Conservation (phyloP, 2,797 vertebrate species). For the Protosalanx chinensis region DNA sequence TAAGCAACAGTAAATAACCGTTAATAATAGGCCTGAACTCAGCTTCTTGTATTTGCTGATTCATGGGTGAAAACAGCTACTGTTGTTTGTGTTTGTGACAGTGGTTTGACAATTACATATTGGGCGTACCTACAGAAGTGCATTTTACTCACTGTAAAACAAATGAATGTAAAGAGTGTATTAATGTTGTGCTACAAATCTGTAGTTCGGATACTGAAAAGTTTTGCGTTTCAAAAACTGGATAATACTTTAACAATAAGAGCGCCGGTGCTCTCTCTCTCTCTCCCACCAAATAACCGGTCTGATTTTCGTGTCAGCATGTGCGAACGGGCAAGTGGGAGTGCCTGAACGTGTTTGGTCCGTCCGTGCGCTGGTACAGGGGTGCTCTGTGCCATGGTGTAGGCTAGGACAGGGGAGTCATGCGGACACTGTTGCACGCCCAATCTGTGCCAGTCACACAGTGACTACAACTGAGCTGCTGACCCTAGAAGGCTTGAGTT, state of each 20-base stretch:
- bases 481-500: conserved; percentile 70
- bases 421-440: conserved; percentile 67
- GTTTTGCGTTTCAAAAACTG: conserved; percentile 14
- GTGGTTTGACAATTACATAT: conserved; percentile 50
- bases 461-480: conserved; percentile 75
- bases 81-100: conserved; percentile 47
- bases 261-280: conserved; percentile 12
- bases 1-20: conserved; percentile 43
- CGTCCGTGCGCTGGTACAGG: conserved; percentile 66
- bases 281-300: conserved; percentile 37
- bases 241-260: conserved; percentile 21
- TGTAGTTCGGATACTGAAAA: conserved; percentile 24
- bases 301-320: conserved; percentile 54
- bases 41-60: conserved; percentile 39
- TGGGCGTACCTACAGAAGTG: conserved; percentile 36
- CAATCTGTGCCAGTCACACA: conserved; percentile 80
- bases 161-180: no score
- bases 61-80: conserved; percentile 42
- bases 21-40: conserved; percentile 46
- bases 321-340: conserved; percentile 48
- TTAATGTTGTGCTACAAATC: conserved; percentile 23
- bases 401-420: conserved; percentile 75
- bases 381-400: conserved; percentile 73
- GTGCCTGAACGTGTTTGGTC: conserved; percentile 61
- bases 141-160: conserved; percentile 20